Conservation (phyloP, 92 coral and sea anemone species). For the Isaurus tuberculatus region DNA sequence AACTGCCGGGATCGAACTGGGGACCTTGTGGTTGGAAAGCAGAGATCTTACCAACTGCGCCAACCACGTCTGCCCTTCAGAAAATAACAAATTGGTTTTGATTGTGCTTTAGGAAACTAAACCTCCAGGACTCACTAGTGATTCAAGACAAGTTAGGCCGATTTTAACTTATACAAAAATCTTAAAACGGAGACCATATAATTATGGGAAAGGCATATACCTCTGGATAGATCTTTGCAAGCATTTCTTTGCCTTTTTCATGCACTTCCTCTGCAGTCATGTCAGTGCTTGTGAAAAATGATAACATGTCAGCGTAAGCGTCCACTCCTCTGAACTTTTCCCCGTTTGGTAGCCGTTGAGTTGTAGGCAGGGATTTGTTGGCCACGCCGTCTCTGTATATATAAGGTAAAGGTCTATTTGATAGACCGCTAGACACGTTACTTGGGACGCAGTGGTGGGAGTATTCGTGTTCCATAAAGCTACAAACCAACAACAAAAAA, state of each 20-base stretch:
- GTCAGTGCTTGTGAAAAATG: constrained; percentile 80
- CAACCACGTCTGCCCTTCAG: too few species aligned
- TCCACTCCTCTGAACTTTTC: constrained; percentile 72
- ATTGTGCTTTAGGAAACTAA: background rate
- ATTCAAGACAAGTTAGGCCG: too few species aligned
- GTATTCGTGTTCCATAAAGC: constrained; percentile 83
- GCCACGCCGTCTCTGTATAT: constrained; percentile 79
- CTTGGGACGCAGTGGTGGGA: constrained; percentile 91
- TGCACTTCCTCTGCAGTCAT: constrained; percentile 84
- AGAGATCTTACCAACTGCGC: too few species aligned
- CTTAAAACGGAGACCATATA: too few species aligned
- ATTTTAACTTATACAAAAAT: too few species aligned
- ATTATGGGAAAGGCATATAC: too few species aligned
- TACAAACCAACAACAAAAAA: constrained; percentile 10
- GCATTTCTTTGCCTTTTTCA: constrained; percentile 78
- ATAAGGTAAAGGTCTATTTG: constrained; percentile 76
- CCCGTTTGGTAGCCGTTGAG: constrained; percentile 81
- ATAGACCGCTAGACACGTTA: constrained; percentile 93
- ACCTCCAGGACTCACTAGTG: too few species aligned
- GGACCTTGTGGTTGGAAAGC: too few species aligned
- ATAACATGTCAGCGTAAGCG: constrained; percentile 77
- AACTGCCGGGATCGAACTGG: too few species aligned
- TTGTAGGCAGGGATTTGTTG: constrained; percentile 71
- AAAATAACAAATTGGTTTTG: background rate
- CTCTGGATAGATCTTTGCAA: constrained; percentile 71